phyloP scores from a whole-genome alignment of 1,140 invertebrate genomes.

The Papilio aristodemus region DNA sequence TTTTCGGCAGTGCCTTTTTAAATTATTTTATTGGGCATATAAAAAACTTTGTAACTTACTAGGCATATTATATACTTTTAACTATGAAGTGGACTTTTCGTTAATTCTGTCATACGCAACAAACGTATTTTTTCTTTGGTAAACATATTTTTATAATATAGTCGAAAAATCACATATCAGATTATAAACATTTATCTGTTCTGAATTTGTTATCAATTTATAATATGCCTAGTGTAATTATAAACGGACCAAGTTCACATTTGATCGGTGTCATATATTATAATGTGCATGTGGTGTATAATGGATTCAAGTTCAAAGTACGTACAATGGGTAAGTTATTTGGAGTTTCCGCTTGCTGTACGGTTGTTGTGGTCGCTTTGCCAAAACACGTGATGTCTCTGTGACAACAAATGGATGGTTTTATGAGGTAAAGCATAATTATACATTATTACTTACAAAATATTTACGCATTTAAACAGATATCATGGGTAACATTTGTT shows the following conservation, averaged over 20 bases:
- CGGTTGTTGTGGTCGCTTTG: slow-evolving; percentile 10
- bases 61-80: too few relatives aligned
- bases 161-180: too few relatives aligned
- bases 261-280: background rate
- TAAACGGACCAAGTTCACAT: background rate
- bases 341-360: background rate
- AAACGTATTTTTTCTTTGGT: too few relatives aligned
- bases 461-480: too few relatives aligned
- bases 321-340: background rate
- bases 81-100: too few relatives aligned
- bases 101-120: too few relatives aligned
- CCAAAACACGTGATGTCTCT: slow-evolving; percentile 9
- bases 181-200: too few relatives aligned
- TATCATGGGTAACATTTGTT: too few relatives aligned
- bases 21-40: background rate
- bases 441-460: too few relatives aligned
- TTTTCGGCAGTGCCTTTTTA: background rate
- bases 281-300: background rate
- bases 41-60: too few relatives aligned
- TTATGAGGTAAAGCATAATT: background rate
- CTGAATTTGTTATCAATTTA: background rate
- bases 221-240: background rate
- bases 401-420: background rate
- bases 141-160: too few relatives aligned
- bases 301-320: background rate